Evolutionary conservation across 92 coral and sea anemone genomes (phyloP).

Genomic region (Bergia puertoricense): DNA sequence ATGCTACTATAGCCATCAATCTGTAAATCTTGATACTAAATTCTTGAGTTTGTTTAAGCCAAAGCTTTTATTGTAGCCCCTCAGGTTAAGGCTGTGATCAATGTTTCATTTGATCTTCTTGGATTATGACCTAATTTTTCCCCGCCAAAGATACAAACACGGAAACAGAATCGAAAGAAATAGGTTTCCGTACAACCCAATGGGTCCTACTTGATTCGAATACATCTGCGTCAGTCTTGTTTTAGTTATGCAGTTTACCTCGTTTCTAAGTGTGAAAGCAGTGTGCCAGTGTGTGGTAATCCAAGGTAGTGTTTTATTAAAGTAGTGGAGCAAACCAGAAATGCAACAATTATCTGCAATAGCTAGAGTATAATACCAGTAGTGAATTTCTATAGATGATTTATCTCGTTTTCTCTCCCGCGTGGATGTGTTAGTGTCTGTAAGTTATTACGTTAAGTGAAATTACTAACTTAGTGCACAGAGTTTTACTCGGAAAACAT

Average conservation of each 20-base stretch:
- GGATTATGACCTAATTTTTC: neutral
- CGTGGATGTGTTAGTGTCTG: neutral
- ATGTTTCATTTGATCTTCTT: neutral
- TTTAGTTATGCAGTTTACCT: neutral
- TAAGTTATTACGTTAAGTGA: neutral
- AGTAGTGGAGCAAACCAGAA: neutral
- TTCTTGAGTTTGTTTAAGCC: neutral
- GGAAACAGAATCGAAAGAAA: neutral
- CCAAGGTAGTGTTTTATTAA: neutral
- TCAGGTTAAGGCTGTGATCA: neutral
- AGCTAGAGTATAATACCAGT: neutral
- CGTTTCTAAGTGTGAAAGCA: neutral
- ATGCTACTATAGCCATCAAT: neutral
- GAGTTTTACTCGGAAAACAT: neutral
- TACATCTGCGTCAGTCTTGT: neutral
- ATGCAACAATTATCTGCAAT: neutral
- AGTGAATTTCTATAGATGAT: neutral
- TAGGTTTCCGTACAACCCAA: neutral
- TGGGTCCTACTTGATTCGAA: too few species aligned
- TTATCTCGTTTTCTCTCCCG: neutral
- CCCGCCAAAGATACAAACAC: neutral
- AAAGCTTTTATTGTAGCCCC: neutral
- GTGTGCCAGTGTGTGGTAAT: neutral
- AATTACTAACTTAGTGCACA: neutral
- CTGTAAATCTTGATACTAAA: neutral